Base-by-base conservation (phyloP, 2,888 invertebrate genomes). In the Philopedon plagiatum region DNA sequence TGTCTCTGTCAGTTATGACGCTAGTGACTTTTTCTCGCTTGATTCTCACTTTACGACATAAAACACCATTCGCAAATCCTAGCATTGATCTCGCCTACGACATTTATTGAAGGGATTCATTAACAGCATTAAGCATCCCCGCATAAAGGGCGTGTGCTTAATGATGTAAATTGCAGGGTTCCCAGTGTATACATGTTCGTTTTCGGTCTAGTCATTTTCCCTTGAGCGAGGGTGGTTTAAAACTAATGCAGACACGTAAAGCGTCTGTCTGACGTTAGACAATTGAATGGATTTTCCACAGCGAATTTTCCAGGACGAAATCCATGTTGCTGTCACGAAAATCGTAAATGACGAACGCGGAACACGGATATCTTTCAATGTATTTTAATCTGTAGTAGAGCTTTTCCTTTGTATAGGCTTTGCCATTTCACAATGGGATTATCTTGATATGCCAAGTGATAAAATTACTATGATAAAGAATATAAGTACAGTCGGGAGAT, bases 161-260 rank as follows among this genome's bases (percentile, higher is more conserved):
- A 54, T 29, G 29, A 54, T 3, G 51, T 54, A 29, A 54, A 54
- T 54, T 54, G 9, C 26, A 51, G 49, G 49, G 51, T 29, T 29
- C 29, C 13, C 51, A 49, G n/a, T 49, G 8, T 26, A n/a, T n/a
- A 49, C 23, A 23, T n/a, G 18, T 18, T 23, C 26, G 49, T 29
- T 32, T 54, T 54, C 29, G 23, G 49, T 54, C 29, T 54, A 54
- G 51, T 29, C 51, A 18, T 54, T 29, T 54, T 18, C 51, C 29
- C 51, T 54, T 29, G 51, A 13, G 29, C 51, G 51, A 54, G 51
- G 51, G 51, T 29, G 29, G 23, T 26, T 19, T 49, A 26, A 13
- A 13, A 49, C 15, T 54, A 54, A 54, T 54, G 51, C 32, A 29
- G 29, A 29, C 51, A 54, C 51, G 29, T 29, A 18, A 54, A 23